Percentiles rank a stretch among this genome's conserved stretches.
Evolutionary conservation across 2,797 vertebrate genomes (phyloP).

Genomic region (Sebastes reedi): DNA sequence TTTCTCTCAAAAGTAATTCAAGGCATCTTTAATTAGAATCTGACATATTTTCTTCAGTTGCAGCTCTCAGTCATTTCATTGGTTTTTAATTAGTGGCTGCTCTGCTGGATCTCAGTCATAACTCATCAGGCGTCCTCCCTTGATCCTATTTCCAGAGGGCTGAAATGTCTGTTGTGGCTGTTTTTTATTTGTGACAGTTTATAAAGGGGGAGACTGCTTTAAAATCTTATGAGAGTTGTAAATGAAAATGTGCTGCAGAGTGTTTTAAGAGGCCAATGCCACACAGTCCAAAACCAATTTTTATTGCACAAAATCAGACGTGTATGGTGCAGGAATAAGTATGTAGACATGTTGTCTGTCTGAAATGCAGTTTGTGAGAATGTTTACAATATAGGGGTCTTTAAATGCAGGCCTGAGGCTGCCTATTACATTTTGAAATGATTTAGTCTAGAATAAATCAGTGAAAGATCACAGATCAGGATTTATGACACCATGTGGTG

Average conservation of each 20-base stretch:
- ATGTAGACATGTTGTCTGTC: background rate
- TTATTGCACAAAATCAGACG: constrained; percentile 7
- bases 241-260: constrained; percentile 25
- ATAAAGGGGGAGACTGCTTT: constrained; percentile 62
- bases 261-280: constrained; percentile 7
- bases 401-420: background rate
- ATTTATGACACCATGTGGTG: background rate
- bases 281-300: constrained; percentile 8
- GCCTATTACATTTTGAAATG: background rate
- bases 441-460: background rate
- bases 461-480: background rate
- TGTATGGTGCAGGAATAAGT: background rate
- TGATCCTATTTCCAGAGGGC: constrained; percentile 54
- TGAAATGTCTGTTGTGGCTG: constrained; percentile 62
- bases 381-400: background rate
- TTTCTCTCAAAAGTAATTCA: background rate
- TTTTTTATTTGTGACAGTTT: constrained; percentile 64
- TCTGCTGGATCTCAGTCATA: constrained; percentile 50
- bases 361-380: constrained; percentile 10
- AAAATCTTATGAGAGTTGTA: constrained; percentile 55
- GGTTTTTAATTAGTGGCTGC: constrained; percentile 56
- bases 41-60: constrained; percentile 8
- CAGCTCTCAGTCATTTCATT: constrained; percentile 24
- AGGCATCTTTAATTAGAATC: background rate
- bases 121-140: constrained; percentile 56